These are phyloP conservation scores for Aphidius ervi DNA, from an alignment of 1,140 invertebrate genomes.

Conservation along the genomic window DNA sequence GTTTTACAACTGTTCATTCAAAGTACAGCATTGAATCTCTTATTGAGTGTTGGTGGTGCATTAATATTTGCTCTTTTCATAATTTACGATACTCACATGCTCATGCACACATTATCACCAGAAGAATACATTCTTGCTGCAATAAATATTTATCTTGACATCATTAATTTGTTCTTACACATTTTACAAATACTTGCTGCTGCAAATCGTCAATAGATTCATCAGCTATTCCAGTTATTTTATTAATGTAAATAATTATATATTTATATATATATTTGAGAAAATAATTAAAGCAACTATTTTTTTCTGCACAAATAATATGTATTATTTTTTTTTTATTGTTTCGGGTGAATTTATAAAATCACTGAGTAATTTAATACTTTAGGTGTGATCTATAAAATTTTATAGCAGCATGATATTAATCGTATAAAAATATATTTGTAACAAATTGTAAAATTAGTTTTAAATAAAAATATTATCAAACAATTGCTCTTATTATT, in stretches of 20 bases:
- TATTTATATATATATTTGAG: background rate
- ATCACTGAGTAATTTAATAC: no score
- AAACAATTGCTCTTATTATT: no score
- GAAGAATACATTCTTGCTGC: conserved; percentile 77
- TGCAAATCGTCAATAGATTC: conserved; percentile 41
- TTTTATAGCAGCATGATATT: no score
- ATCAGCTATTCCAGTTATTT: background rate
- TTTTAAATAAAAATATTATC: no score
- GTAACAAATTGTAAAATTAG: no score
- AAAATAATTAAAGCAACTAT: background rate
- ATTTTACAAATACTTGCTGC: conserved; percentile 68
- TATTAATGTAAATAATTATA: conserved; percentile 7
- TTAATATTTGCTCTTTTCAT: conserved; percentile 71
- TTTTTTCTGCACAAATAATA: conserved; percentile 15
- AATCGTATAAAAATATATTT: no score
- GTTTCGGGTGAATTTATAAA: no score
- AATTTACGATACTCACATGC: conserved; percentile 63
- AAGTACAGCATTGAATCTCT: conserved; percentile 63
- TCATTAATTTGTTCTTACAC: conserved; percentile 81
- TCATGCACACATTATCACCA: conserved; percentile 67
- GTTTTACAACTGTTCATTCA: conserved; percentile 71
- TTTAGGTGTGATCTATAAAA: no score
- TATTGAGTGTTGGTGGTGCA: conserved; percentile 68
- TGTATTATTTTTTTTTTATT: background rate
- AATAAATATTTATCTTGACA: conserved; percentile 83